Evolutionary conservation across 2,888 invertebrate species (phyloP), one percentile per base, ranked within the genome.

Genomic region (Adelphocoris suturalis): DNA sequence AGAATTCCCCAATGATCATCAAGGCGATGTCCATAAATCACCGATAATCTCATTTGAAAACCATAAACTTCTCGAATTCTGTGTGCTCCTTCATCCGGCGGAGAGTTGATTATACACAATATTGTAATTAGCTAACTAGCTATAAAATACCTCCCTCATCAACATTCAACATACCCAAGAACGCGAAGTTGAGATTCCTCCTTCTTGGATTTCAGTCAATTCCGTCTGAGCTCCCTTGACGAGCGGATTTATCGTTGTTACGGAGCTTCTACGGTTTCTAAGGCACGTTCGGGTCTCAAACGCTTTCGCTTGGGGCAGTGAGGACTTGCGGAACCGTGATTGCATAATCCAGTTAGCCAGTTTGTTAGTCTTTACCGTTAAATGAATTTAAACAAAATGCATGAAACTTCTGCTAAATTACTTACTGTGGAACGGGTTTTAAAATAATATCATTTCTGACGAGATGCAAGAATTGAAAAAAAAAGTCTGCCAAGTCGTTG

Each of bases 311-410:
- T 37, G 37, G 37, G 7, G 37, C 7, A 37, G 37, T 37, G 2
- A 19, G 61, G 57, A 13, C 57, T 57, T 13, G 57, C 57, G 16
- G 61, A 61, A 61, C 61, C 16, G 2, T 61, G 61, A 61, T 61
- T 61, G 61, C n/a, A n/a, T 61, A 61, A 61, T 61, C 61, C 61
- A n/a, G 61, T 61, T 61, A 61, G 19, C n/a, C n/a, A n/a, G n/a
- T n/a, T n/a, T n/a, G n/a, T n/a, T n/a, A n/a, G n/a, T 61, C 61
- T 61, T n/a, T 3, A n/a, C 61, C 61, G 28, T 13, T 76, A 76
- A 76, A 37, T 27, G 23, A 28, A 78, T 78, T 78, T 1, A 3
- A n/a, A 78, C 28, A 76, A 9, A 76, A 37, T 76, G 13, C 5
- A 23, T 13, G 76, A 76, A 76, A 76, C 16, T 76, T 23, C 23